Base-by-base conservation (phyloP, 2,888 invertebrate genomes). In the Eilema caniola region DNA sequence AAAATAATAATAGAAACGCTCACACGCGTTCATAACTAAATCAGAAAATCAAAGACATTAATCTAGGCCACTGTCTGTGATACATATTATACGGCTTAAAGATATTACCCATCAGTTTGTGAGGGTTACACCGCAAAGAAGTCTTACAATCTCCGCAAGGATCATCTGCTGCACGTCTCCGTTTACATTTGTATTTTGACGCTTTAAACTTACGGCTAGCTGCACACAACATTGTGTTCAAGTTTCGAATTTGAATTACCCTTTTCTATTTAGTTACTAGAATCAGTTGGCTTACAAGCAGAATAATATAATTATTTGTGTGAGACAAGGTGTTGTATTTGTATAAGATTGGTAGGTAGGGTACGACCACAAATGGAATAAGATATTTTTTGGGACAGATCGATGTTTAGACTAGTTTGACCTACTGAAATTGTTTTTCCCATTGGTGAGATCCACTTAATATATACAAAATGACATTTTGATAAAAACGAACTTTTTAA, bases 81-180 rank as follows among this genome's bases (percentile, higher is more conserved):
- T 28, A 25, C 76, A 69, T 76, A 83, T 81, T 78, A 75, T 78
- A 80, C 75, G 76, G 76, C 75, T 79, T 68, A 65, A 59, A 69
- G 62, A 62, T 56, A 68, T 62, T 61, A 67, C 71, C 66, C 67
- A 66, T 75, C 63, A 53, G 59, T 24, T 23, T 31, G 70, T 69
- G 64, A 76, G 73, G 73, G 71, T 72, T 70, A 85, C 82, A 94
- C 94, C 95, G 86, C 94, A 93, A 83, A 86, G 95, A 95, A 95
- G 94, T 86, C 95, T 85, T 93, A 94, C 93, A 92, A 94, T 85
- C 84, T 86, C 88, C 85, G 83, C 93, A 92, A 91, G 93, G 93
- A 93, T 93, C 91, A 88, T 92, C 92, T 90, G 89, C 90, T 85
- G 83, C 81, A 81, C 85, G 82, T 88, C 83, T 85, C 85, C 69